phyloP scores from a whole-genome alignment of 2,888 invertebrate genomes.

The Athrips mouffetella region DNA sequence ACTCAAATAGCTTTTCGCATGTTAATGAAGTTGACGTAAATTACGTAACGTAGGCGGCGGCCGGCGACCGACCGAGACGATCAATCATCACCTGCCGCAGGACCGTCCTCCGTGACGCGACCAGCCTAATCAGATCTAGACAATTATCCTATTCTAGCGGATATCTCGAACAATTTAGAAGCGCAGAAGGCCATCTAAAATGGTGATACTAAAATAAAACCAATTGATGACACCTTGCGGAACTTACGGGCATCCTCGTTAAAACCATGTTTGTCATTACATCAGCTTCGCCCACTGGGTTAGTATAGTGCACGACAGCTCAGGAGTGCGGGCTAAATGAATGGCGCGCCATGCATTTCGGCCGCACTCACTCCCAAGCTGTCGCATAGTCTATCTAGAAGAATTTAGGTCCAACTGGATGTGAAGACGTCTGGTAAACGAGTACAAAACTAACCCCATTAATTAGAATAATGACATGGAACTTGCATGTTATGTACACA shows the following conservation, averaged over 20 bases:
- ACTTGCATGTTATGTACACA: neutral
- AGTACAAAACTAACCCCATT: too few relatives aligned
- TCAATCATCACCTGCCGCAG: slow-evolving; percentile 17
- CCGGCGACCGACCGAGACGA: slow-evolving; percentile 7
- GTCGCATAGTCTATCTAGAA: too few relatives aligned
- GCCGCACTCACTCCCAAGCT: too few relatives aligned
- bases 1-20: slow-evolving; percentile 3
- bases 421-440: too few relatives aligned
- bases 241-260: slow-evolving; percentile 18
- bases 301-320: neutral
- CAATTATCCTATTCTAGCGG: neutral
- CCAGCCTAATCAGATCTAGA: neutral
- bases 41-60: slow-evolving; percentile 14
- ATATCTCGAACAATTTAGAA: neutral
- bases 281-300: slow-evolving; percentile 20
- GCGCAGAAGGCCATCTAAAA: slow-evolving; percentile 3
- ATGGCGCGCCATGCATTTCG: too few relatives aligned
- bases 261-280: slow-evolving; percentile 21
- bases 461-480: neutral
- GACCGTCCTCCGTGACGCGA: neutral
- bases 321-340: too few relatives aligned
- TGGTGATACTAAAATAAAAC: slow-evolving; percentile 18
- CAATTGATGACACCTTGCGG: slow-evolving; percentile 16
- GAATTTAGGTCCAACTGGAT: too few relatives aligned
- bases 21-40: slow-evolving; percentile 13